Evolutionary conservation across 2,888 invertebrate genomes (phyloP).

Genomic region (Papilio gigon): DNA sequence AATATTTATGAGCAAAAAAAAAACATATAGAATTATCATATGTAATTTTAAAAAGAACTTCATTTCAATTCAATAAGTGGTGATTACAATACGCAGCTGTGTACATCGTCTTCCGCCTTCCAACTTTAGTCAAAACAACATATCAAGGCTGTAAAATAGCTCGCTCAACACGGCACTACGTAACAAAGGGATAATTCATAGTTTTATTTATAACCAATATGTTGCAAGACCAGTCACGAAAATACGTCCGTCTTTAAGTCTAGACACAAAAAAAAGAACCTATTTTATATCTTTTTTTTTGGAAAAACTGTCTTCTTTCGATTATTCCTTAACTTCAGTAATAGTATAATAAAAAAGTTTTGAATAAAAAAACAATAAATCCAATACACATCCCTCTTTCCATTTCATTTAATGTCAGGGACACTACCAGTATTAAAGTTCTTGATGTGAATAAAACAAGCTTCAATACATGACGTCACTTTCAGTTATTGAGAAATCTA

Average conservation of each 20-base stretch:
- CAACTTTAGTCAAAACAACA: conserved; percentile 66
- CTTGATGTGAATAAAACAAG: conserved; percentile 27
- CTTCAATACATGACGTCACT: conserved; percentile 5
- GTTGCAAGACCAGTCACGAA: neutral
- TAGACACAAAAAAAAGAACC: neutral
- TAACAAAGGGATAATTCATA: conserved; percentile 23
- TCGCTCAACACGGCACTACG: conserved; percentile 36
- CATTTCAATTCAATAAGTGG: conserved; percentile 20
- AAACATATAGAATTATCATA: conserved; percentile 10
- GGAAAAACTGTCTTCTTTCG: too few relatives aligned
- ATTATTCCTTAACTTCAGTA: too few relatives aligned
- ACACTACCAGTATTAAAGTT: conserved; percentile 27
- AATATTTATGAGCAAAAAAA: conserved; percentile 13
- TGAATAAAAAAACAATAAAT: neutral
- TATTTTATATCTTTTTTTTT: too few relatives aligned
- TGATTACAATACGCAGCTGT: conserved; percentile 21
- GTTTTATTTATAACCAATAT: conserved; percentile 3
- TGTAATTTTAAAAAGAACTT: conserved; percentile 15
- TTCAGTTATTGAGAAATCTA: conserved; percentile 16
- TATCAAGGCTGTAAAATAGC: conserved; percentile 53
- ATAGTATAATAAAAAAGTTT: too few relatives aligned
- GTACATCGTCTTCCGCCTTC: conserved; percentile 60
- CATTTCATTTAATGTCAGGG: conserved; percentile 31
- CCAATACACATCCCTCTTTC: neutral
- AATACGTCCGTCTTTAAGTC: neutral